Evolutionary conservation across 2,113 vertebrate species (phyloP), one percentile per base, ranked within the genome.

Genomic region (Parus major): DNA sequence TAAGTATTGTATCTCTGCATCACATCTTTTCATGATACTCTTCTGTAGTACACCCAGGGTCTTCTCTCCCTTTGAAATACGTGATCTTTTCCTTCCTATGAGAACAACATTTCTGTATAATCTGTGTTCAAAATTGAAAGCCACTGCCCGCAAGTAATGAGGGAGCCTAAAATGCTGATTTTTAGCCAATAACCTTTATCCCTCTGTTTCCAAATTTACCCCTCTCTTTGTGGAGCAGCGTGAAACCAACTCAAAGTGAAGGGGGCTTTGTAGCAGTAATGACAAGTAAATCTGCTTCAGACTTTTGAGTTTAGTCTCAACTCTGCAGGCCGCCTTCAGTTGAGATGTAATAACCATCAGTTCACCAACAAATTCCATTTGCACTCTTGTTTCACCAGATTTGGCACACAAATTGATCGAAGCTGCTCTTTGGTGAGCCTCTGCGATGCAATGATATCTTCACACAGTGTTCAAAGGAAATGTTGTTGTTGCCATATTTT

Each of bases 31-130:
- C 71, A 64, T 81, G 87, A 64, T 69, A 5, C 57, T 84, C 82
- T 83, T 85, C 56, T 57, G 64, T 23, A 73, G 82, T 64, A 90
- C 3, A 2, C 50, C 69, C 56, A 49, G 71, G 71, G 82, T 88
- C 93, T 83, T 90, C 49, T 81, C 61, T 91, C 68, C 57, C 90
- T 96, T 96, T 94, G 76, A 92, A 97, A 96, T 92, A 36, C 41
- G 25, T 25, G 35, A 10, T 11, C 66, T 90, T 88, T 78, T 75
- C 77, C 42, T 53, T 69, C 14, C 29, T 53, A 12, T 25, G 44
- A 91, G 75, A 95, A 64, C 60, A 68, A 60, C 61, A 65, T 60
- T 90, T 90, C 52, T 70, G 28, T 56, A 44, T 81, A 66, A 86
- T 64, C 60, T 63, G 27, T n/a, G 44, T 53, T 88, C 41, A 86